Conservation (phyloP, 1,140 invertebrate species). For the Heliconius nattereri region DNA sequence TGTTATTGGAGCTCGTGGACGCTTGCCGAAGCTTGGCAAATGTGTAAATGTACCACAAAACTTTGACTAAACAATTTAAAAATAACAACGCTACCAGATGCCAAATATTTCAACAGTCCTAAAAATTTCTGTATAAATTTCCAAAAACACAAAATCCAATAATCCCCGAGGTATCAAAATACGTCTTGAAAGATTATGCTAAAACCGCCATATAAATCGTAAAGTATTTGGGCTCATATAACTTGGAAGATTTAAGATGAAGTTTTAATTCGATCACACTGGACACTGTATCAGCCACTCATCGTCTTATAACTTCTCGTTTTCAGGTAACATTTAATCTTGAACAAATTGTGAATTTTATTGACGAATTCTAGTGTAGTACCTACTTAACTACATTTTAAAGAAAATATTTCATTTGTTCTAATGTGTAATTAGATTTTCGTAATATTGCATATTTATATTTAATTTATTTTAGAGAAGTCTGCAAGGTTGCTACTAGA, state of each 20-base stretch:
- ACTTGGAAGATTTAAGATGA: conserved; percentile 56
- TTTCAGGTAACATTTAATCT: conserved; percentile 35
- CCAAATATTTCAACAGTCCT: neutral
- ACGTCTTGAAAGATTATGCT: conserved; percentile 53
- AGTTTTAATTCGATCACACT: conserved; percentile 62
- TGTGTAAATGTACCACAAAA: no score
- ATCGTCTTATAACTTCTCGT: conserved; percentile 25
- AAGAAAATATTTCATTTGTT: neutral
- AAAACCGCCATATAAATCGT: conserved; percentile 65
- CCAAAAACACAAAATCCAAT: conserved; percentile 1
- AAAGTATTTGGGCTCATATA: conserved; percentile 57
- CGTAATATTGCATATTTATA: neutral
- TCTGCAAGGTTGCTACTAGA: neutral
- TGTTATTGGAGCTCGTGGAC: no score
- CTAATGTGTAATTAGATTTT: neutral
- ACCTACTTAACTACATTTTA: no score
- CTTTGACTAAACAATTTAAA: no score
- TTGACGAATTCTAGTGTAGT: neutral
- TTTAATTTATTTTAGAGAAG: neutral
- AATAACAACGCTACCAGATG: neutral
- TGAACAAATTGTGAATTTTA: conserved; percentile 18
- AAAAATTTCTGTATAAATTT: neutral
- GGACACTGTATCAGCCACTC: conserved; percentile 42
- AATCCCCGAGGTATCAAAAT: conserved; percentile 9
- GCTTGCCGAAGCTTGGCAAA: no score